Conservation (phyloP, 2,797 vertebrate genomes). For the Eulemur rubriventer region DNA sequence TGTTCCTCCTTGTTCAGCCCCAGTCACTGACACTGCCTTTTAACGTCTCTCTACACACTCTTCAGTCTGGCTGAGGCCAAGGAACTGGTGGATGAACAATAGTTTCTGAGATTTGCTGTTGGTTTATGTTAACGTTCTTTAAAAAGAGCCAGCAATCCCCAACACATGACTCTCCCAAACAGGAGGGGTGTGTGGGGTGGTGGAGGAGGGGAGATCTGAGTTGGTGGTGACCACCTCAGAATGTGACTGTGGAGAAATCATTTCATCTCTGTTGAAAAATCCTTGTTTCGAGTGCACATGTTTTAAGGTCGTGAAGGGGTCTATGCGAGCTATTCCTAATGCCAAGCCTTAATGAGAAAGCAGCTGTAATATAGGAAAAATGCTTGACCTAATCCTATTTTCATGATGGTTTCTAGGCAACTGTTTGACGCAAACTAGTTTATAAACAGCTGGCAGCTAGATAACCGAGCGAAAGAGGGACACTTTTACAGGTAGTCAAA, state of each 20-base stretch:
- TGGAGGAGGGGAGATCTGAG: neutral
- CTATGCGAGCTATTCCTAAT: slow-evolving; percentile 8
- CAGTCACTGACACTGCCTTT: neutral
- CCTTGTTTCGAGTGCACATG: neutral
- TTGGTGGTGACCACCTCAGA: neutral
- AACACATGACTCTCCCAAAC: neutral
- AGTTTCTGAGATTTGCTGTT: neutral
- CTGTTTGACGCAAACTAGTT: neutral
- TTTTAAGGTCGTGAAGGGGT: neutral
- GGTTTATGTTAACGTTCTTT: neutral
- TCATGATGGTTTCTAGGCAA: slow-evolving; percentile 57
- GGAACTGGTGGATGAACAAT: neutral
- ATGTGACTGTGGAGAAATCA: neutral
- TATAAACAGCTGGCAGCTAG: neutral
- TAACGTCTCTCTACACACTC: neutral
- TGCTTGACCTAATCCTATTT: slow-evolving; percentile 40
- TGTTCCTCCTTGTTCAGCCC: slow-evolving; percentile 23
- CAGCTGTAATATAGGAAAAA: slow-evolving; percentile 32
- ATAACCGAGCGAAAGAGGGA: neutral
- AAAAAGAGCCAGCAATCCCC: neutral
- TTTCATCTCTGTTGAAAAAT: neutral
- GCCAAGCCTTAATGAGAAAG: slow-evolving; percentile 27
- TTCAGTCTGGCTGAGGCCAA: slow-evolving; percentile 7
- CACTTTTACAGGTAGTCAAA: neutral
- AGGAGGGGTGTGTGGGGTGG: neutral